Base-by-base conservation (phyloP, 2,888 invertebrate species). In the Caenorhabditis imperialis region DNA sequence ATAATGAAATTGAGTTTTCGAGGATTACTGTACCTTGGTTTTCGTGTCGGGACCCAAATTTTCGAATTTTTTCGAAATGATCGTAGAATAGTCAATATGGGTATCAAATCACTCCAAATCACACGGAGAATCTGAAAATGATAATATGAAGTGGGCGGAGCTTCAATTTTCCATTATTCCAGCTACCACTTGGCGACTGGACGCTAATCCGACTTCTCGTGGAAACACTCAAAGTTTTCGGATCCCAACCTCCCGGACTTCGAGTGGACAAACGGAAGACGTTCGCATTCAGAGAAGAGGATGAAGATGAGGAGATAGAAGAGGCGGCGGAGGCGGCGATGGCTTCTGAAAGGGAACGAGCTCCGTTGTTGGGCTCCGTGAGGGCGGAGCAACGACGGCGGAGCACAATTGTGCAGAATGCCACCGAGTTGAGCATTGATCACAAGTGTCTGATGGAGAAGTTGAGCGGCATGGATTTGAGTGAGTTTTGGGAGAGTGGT, bases 151-250 rank as follows among this genome's bases (percentile, higher is more conserved):
- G n/a, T n/a, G n/a, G n/a, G n/a, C n/a, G n/a, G n/a, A 30, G 30
- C 30, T 10, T 10, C 6, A 30, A 4, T 14, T 22, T 44, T 20
- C 5, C 50, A 1, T 10, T 7, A 7, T 58, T 73, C 37, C 42
- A 83, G 79, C 63, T 85, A 40, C 78, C 82, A n/a, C 78, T 88
- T 14, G 88, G 88, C 20, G 88, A 88, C 65, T 88, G 88, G 88
- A 86, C 85, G n/a, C 77, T 88, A 48, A 71, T 88, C 27, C 77
- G 79, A 44, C 70, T 87, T 40, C 70, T 88, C 33, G 61, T 88
- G 23, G 86, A 88, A 53, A 84, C 85, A 14, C 71, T 88, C 20
- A 82, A 85, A 55, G 79, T 76, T 2, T 81, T 84, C 47, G 81
- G 79, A 27, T 50, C 70, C 10, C 69, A 70, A 40, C 78, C 79